A percentile compares a stretch with the other conserved stretches of the same genome.
Evolutionary conservation across 2,797 vertebrate species (phyloP).

Genomic region (Chromobotia macracanthus): DNA sequence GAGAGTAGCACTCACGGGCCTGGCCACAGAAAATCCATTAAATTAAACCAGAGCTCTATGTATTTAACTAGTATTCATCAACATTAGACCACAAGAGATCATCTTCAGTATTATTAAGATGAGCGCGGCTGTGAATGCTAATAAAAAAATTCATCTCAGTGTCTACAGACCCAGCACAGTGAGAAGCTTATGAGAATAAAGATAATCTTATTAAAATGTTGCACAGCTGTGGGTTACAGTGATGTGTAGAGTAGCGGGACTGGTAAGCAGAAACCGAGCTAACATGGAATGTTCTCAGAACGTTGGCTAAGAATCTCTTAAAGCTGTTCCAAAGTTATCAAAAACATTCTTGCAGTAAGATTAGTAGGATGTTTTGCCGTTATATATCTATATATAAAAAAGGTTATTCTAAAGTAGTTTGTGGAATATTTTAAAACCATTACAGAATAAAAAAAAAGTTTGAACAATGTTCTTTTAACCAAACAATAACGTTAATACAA

Average conservation of each 20-base stretch:
- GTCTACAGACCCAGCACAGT: neutral
- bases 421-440: no score
- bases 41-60: constrained; percentile 29
- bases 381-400: no score
- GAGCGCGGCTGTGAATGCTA: constrained; percentile 3
- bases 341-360: no score
- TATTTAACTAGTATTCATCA: constrained; percentile 38
- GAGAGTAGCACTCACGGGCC: constrained; percentile 11
- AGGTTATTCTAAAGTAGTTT: no score
- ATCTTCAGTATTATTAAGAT: constrained; percentile 10
- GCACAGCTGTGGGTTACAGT: constrained; percentile 14
- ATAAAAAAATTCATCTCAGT: neutral
- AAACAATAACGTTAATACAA: no score
- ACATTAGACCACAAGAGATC: constrained; percentile 8
- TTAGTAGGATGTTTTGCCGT: no score
- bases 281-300: no score
- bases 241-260: neutral
- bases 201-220: constrained; percentile 39
- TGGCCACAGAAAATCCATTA: constrained; percentile 12
- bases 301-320: no score
- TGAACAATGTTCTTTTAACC: no score
- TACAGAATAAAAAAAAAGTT: no score
- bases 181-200: constrained; percentile 15
- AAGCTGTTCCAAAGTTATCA: no score
- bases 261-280: neutral